Conservation (phyloP, 1,140 invertebrate genomes). For the Lucilia cuprina region DNA sequence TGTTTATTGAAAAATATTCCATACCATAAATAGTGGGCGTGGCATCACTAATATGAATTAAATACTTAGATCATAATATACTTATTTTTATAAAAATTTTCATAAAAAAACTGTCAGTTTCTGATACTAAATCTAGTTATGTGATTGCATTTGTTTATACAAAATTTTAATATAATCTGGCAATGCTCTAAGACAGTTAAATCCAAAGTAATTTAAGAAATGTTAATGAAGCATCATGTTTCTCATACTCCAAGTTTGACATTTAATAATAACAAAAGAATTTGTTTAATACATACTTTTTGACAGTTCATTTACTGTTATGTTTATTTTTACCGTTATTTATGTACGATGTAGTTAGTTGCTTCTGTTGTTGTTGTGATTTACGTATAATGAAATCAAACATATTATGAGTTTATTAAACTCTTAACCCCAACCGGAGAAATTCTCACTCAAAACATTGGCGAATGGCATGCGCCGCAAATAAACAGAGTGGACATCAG, state of each 20-base stretch:
- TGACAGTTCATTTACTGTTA: slow-evolving; percentile 7
- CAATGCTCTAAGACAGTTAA: neutral
- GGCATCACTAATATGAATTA: no score
- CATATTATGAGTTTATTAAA: slow-evolving; percentile 27
- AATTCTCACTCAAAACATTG: slow-evolving; percentile 25
- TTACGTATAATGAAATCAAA: neutral
- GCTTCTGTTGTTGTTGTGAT: neutral
- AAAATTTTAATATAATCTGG: neutral
- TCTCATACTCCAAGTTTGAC: neutral
- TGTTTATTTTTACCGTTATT: slow-evolving; percentile 27
- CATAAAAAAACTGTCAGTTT: no score
- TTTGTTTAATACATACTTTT: neutral
- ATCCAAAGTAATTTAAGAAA: neutral
- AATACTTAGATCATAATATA: no score
- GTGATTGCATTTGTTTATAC: no score
- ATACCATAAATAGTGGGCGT: no score
- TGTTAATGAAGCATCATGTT: neutral
- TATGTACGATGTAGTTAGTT: neutral
- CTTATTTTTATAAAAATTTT: no score
- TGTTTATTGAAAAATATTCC: no score
- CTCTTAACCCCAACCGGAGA: slow-evolving; percentile 16
- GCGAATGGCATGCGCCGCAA: neutral
- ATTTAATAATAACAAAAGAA: neutral
- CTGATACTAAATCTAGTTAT: no score
- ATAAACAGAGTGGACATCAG: neutral